phyloP scores from a whole-genome alignment of 2,888 invertebrate genomes.

The Choristoneura rosaceana region DNA sequence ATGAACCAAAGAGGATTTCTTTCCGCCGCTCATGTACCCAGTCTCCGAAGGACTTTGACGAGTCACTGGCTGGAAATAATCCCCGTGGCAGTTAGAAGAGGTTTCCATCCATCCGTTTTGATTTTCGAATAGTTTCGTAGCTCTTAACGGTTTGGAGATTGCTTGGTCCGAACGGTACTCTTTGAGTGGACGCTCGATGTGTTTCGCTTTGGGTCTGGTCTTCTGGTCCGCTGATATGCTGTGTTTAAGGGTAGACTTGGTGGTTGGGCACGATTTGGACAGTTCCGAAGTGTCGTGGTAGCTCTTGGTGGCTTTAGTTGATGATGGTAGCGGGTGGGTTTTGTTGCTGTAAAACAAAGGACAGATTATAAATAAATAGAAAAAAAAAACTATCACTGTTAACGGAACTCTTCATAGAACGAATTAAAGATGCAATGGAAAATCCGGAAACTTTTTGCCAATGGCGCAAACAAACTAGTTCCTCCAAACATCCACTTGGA shows the following conservation, averaged over 20 bases:
- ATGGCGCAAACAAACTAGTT: too few relatives aligned
- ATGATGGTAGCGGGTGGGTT: conserved; percentile 61
- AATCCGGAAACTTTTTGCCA: too few relatives aligned
- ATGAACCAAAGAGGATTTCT: conserved; percentile 64
- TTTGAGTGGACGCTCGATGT: conserved; percentile 63
- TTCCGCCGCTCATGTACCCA: conserved; percentile 62
- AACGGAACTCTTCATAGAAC: too few relatives aligned
- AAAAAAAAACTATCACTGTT: too few relatives aligned
- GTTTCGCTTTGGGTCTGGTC: conserved; percentile 54
- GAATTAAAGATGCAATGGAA: too few relatives aligned
- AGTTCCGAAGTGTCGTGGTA: conserved; percentile 65
- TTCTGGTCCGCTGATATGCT: conserved; percentile 73
- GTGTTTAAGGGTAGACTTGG: conserved; percentile 54
- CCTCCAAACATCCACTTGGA: too few relatives aligned
- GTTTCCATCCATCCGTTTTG: conserved; percentile 58
- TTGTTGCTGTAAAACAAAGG: conserved; percentile 57
- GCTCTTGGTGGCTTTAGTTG: conserved; percentile 65
- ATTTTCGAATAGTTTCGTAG: conserved; percentile 64
- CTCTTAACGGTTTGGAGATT: conserved; percentile 67
- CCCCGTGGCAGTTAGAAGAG: conserved; percentile 52
- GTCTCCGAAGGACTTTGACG: conserved; percentile 66
- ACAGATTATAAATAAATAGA: background rate
- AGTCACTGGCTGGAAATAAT: conserved; percentile 69
- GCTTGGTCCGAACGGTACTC: conserved; percentile 71
- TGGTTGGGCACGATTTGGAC: conserved; percentile 55